phyloP scores from a whole-genome alignment of 2,797 vertebrate species.

The Mormyrops attenuatus region DNA sequence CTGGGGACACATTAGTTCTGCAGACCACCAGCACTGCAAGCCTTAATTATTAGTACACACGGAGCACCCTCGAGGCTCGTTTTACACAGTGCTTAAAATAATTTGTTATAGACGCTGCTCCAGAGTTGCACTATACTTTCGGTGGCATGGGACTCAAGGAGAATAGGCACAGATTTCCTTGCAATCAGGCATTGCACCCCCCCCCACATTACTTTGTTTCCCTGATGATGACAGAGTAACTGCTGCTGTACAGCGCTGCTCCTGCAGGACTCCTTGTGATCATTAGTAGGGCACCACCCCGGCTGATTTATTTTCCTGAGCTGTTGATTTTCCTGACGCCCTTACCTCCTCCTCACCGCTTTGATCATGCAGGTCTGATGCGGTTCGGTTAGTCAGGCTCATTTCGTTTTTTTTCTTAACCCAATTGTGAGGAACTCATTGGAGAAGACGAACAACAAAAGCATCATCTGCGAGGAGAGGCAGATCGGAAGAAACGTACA shows the following conservation, averaged over 20 bases:
- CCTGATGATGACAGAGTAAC: conserved; percentile 19
- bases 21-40: neutral
- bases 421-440: neutral
- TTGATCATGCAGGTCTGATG: neutral
- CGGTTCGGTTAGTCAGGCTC: neutral
- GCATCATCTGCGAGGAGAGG: neutral
- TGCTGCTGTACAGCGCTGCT: neutral
- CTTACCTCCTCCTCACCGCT: neutral
- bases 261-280: neutral
- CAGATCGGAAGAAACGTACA: neutral
- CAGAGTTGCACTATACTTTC: neutral
- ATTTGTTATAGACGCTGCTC: neutral
- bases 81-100: neutral
- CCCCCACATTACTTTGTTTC: neutral
- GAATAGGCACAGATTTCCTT: neutral
- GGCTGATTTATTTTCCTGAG: neutral
- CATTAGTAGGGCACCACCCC: conserved; percentile 2
- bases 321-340: conserved; percentile 20
- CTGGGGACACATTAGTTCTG: neutral
- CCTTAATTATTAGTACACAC: neutral
- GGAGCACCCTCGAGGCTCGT: neutral
- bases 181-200: neutral
- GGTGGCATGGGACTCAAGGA: neutral
- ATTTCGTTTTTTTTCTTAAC: neutral
- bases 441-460: neutral